Evolutionary conservation across 2,113 vertebrate species (phyloP).

Genomic region (Pogona vitticeps): DNA sequence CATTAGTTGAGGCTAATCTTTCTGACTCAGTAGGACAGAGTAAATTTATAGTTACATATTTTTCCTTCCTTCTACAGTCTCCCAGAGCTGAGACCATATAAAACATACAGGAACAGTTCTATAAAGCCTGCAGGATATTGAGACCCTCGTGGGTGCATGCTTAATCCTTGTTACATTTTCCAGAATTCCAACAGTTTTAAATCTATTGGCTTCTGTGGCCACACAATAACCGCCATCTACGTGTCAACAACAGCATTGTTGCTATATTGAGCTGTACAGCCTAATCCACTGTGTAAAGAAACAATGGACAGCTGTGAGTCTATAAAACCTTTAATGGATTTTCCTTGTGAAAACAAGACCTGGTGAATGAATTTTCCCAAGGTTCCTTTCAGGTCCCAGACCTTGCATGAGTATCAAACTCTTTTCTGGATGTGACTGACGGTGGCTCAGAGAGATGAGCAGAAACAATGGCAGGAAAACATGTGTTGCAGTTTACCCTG

Average conservation of each 20-base stretch:
- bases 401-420: constrained; percentile 4
- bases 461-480: not conserved
- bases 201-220: constrained; percentile 40
- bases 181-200: constrained; percentile 37
- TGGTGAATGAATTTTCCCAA: not conserved
- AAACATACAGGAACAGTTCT: not conserved
- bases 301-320: constrained; percentile 11
- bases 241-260: constrained; percentile 46
- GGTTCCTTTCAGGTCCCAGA: constrained; percentile 9
- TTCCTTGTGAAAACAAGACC: constrained; percentile 19
- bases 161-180: constrained; percentile 25
- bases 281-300: constrained; percentile 27
- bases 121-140: constrained; percentile 1
- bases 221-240: constrained; percentile 3
- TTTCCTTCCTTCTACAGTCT: not conserved
- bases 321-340: constrained; percentile 30
- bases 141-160: not conserved
- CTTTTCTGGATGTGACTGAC: not conserved
- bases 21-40: accelerated
- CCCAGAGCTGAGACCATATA: not conserved
- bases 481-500: not conserved
- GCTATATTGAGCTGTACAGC: constrained; percentile 13
- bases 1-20: not conserved
- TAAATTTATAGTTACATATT: not conserved
- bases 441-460: not conserved